Evolutionary conservation across 2,797 vertebrate genomes (phyloP), one percentile per base, ranked within the genome.

Genomic region (Diceros bicornis): DNA sequence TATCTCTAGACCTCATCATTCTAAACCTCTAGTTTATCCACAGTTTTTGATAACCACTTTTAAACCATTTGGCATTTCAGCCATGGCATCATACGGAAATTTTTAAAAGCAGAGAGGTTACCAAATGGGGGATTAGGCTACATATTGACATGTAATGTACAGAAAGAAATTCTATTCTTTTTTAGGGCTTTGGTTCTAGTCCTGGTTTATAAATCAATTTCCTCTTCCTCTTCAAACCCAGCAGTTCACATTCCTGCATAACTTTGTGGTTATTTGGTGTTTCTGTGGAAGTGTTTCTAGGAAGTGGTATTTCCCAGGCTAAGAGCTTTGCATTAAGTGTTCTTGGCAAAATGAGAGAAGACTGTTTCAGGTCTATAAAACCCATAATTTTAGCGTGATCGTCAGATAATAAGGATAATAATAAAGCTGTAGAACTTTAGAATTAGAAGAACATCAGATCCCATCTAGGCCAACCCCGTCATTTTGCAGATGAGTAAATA

Each of bases 191-290:
- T 87, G 94, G 32, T 97, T 96, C 92, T 88, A 90, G 96, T 97
- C 92, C 95, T 97, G 89, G 91, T 98, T 98, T 97, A 96, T 98
- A 97, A 98, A 97, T 98, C 97, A 95, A 97, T 98, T 98, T 98
- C 97, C 97, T 98, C 96, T 98, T 98, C 97, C 66, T 44, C 94
- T 88, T 96, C 92, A 97, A 97, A 97, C 50, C 6, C 4, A 98
- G 66, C 97, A 98, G 94, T 82, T 27, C 96, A 94, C 97, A 98
- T 98, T 98, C 97, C 98, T 98, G 96, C 98, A 96, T 98, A 97
- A 97, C 98, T 98, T 98, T 91, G 66, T 96, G 74, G 95, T 61
- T 96, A 92, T 97, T 97, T 97, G 97, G 96, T 95, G 96, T 97
- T 98, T 95, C 81, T 97, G 97, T 95, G 95, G 97, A 98, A 41